Base-by-base conservation (phyloP, 2,113 vertebrate genomes). In the Ellobius talpinus region DNA sequence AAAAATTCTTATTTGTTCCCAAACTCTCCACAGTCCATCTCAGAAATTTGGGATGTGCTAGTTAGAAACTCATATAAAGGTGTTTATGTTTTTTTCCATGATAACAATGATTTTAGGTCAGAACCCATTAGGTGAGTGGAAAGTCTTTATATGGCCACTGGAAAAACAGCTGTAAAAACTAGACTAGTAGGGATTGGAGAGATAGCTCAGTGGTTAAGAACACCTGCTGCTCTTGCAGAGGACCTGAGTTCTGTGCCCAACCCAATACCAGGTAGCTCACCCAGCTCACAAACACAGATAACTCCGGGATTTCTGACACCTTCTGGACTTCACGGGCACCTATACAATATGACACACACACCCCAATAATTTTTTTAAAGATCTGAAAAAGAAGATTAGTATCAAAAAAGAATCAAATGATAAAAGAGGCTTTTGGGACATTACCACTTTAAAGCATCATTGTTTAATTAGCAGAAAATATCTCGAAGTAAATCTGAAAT, bases 391-490 rank as follows among this genome's bases (percentile, higher is more conserved):
- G 5, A 12, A 47, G 26, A 39, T 79, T 65, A 84, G 7, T 26
- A 68, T 45, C 89, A 52, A 87, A 70, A 73, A 93, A 79, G 29
- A 88, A 88, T 61, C 14, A 58, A 1, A 12, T 81, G 39, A 16
- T 45, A 9, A 17, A 88, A 4, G 39, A 88, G 50, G 6, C 9
- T 31, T 85, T 89, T 42, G 42, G 84, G 23, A 91, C 72, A 9
- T 91, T 93, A 91, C 29, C 23, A 68, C 17, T 82, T 94, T 93
- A 47, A 87, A 81, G 66, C 89, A n/a, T 9, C 33, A 90, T 94
- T 92, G 65, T 86, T 86, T 82, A 89, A 81, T 77, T 89, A 86
- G 31, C 14, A 89, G 50, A 94, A 94, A 87, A 77, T 81, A 93
- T 61, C 72, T 66, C 12, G n/a, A 14, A 33, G n/a, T 52, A 4